A percentile compares a stretch with the other conserved stretches of the same genome.
Evolutionary conservation across 2,797 vertebrate genomes (phyloP).

Genomic region (Macrochelys suwanniensis): DNA sequence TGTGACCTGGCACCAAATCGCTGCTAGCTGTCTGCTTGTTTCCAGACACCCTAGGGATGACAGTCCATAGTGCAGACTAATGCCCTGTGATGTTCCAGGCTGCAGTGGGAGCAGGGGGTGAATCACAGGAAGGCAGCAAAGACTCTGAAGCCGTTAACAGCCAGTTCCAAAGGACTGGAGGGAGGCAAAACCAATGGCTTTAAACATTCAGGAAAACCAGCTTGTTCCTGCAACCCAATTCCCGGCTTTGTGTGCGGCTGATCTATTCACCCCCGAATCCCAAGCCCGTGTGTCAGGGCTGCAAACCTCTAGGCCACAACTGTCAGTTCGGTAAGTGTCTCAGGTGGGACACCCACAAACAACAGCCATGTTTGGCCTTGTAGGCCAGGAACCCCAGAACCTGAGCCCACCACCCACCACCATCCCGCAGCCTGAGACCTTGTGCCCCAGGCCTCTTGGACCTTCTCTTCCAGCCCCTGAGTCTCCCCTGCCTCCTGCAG

Average conservation of each 20-base stretch:
- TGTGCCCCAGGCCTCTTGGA: not conserved
- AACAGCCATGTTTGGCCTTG: fast-evolving
- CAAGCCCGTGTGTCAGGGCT: fast-evolving
- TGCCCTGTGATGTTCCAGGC: too few species aligned
- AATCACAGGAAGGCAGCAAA: too few species aligned
- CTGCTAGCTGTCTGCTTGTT: too few species aligned
- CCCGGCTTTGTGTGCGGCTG: too few species aligned
- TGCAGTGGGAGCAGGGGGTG: too few species aligned
- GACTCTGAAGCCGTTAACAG: too few species aligned
- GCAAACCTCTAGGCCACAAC: not conserved
- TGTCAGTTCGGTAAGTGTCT: not conserved
- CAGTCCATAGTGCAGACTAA: too few species aligned
- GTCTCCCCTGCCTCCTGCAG: not conserved
- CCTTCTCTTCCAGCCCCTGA: not conserved
- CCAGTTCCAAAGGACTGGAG: not conserved
- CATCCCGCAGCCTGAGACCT: not conserved
- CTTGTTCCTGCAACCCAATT: not conserved
- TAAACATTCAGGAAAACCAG: not conserved
- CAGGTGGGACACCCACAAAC: not conserved
- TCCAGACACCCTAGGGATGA: too few species aligned
- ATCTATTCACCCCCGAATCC: not conserved
- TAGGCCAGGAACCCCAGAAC: not conserved
- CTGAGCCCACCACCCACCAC: not conserved
- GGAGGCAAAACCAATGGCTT: not conserved
- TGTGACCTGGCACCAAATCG: too few species aligned